Percentiles rank a stretch among this genome's conserved stretches.
These are phyloP conservation scores for Rhyacophila evoluta DNA, from an alignment of 2,888 invertebrate genomes.

Conservation along the genomic window DNA sequence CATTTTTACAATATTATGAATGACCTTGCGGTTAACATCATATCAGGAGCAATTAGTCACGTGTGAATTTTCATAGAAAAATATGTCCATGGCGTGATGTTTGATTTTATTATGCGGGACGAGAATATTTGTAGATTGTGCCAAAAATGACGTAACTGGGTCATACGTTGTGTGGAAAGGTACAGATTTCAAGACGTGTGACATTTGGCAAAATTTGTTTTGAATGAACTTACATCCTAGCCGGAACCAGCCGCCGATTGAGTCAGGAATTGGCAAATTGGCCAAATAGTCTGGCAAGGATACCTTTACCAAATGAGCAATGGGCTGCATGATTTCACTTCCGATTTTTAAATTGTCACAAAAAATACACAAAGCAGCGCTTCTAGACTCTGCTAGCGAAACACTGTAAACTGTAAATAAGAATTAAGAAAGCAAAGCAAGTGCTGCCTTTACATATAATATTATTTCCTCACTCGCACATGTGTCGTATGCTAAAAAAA, in stretches of 20 bases:
- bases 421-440: not conserved
- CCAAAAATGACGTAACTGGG: constrained; percentile 43
- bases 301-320: constrained; percentile 82
- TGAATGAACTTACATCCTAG: constrained; percentile 76
- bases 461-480: no score
- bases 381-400: constrained; percentile 24
- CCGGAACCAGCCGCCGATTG: constrained; percentile 87
- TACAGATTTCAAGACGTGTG: not conserved
- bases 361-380: not conserved
- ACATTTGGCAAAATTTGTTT: not conserved
- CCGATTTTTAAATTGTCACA: constrained; percentile 1
- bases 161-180: not conserved
- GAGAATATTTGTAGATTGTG: constrained; percentile 32
- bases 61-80: not conserved
- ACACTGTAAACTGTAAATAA: not conserved
- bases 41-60: not conserved
- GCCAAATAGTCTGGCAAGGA: constrained; percentile 87
- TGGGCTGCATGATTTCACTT: constrained; percentile 75
- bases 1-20: not conserved
- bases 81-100: not conserved
- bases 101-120: not conserved
- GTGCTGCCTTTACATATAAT: not conserved
- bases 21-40: not conserved
- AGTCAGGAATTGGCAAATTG: constrained; percentile 85
- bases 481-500: no score